Evolutionary conservation across 2,797 vertebrate species (phyloP).

Genomic region (Thamnophis elegans): DNA sequence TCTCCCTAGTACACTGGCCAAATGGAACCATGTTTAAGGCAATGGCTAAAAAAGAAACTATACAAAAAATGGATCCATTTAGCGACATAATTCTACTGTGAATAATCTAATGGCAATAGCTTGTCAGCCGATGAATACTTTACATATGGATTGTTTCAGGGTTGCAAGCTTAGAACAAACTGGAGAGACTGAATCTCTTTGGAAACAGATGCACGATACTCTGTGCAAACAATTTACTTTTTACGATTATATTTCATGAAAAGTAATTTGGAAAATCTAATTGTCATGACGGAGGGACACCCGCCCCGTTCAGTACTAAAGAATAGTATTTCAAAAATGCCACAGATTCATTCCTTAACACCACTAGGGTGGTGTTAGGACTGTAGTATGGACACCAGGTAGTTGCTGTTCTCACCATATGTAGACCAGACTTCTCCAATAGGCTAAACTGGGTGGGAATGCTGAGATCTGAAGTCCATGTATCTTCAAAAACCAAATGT

Average conservation of each 20-base stretch:
- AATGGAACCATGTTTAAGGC: neutral
- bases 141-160: neutral
- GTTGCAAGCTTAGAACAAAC: neutral
- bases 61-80: neutral
- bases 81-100: neutral
- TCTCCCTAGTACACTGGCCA: neutral
- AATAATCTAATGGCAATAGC: neutral
- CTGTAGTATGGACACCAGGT: neutral
- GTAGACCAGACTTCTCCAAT: neutral
- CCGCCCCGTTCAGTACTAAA: neutral
- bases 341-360: neutral
- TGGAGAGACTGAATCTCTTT: neutral
- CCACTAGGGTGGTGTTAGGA: neutral
- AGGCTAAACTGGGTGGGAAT: neutral
- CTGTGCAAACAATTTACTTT: neutral
- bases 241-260: neutral
- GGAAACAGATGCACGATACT: neutral
- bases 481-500: neutral
- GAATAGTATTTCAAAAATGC: neutral
- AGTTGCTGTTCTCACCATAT: neutral
- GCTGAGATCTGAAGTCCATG: neutral
- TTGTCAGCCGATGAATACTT: neutral
- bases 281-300: neutral
- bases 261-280: neutral
- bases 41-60: neutral